Conservation (phyloP, 2,113 vertebrate species). For the Triplophysa tibetana region DNA sequence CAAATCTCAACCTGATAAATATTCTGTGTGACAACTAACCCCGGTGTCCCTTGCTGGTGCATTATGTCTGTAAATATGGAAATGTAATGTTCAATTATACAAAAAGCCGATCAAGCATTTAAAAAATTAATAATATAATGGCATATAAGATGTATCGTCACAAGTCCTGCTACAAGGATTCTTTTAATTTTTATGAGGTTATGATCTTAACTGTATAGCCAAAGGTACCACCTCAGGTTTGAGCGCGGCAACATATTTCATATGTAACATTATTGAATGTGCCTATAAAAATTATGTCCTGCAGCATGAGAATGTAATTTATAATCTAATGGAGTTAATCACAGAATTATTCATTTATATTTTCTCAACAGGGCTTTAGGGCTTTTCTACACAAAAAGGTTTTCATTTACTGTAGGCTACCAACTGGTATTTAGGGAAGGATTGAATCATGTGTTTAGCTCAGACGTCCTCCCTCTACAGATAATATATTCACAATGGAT, state of each 20-base stretch:
- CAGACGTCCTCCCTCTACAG: constrained; percentile 7
- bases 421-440: neutral
- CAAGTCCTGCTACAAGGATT: neutral
- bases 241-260: neutral
- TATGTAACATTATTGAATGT: neutral
- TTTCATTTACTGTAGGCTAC: neutral
- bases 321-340: constrained; percentile 17
- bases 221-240: neutral
- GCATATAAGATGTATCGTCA: too few relatives aligned
- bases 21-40: too few relatives aligned
- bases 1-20: too few relatives aligned
- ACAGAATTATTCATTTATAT: neutral
- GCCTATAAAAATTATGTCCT: constrained; percentile 12
- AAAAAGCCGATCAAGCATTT: neutral
- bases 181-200: neutral
- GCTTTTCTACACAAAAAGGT: neutral
- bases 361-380: constrained; percentile 1
- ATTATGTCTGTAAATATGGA: neutral
- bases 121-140: neutral
- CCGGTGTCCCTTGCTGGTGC: too few relatives aligned
- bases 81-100: neutral
- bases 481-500: neutral
- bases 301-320: neutral
- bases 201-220: neutral
- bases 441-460: constrained; percentile 26